Base-by-base conservation (phyloP, 2,797 vertebrate genomes). In the Myiotriccus ornatus region DNA sequence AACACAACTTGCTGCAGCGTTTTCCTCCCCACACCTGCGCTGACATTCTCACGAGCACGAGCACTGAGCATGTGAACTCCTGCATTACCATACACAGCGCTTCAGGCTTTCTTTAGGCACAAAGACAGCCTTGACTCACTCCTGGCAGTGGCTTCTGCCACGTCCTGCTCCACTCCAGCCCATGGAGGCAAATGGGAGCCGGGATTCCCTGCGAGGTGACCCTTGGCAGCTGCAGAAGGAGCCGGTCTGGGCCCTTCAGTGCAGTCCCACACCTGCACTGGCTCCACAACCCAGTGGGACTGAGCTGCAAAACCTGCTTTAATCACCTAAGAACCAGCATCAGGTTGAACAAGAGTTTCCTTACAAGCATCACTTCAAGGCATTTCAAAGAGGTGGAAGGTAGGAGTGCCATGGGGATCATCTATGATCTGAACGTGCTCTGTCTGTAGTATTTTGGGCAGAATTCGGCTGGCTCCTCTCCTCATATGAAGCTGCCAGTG, bases 281-380 rank as follows among this genome's bases (percentile, higher is more conserved):
- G 50, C 67, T 78, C 63, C 78, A 81, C 2, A 1, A 22, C 39
- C 25, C 32, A 10, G 24, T 14, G 5, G 34, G 27, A 73, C 39
- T 13, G 27, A 32, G 76, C 65, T 80, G 69, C 52, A 82, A 94
- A 76, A 70, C 16, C 25, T 56, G n/a, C 85, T 79, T 78, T 52
- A 25, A 73, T 73, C 0, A 4, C 35, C 17, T 27, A 47, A 46
- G 25, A n/a, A 14, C 11, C 59, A 75, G 4, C 64, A 46, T 4
- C 57, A 70, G 35, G 55, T 4, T 25, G 46, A 85, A 62, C 3
- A 19, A 35, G 35, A 44, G 30, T 47, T 78, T 76, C 47, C 27
- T 87, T 73, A 73, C 37, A 69, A 41, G 22, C 80, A 55, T 30
- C 67, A 59, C 49, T 79, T 89, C 47, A 63, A 93, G 75, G 86